Conservation (phyloP, 2,888 invertebrate species). For the Zelleria hepariella region DNA sequence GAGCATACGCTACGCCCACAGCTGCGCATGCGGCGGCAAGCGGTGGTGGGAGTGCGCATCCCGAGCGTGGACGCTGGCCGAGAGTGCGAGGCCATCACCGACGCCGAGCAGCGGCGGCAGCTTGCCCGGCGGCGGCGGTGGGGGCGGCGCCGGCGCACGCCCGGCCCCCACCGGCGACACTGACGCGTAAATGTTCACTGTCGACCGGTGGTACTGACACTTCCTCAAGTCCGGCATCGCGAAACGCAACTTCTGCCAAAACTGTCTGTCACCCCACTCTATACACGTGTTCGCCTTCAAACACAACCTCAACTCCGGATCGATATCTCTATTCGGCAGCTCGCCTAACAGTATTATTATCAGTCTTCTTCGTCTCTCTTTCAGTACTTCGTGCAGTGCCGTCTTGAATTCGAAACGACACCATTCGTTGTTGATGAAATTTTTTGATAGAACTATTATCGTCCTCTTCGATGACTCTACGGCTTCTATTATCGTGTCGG, state of each 20-base stretch:
- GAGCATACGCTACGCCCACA: slow-evolving; percentile 85
- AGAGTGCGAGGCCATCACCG: slow-evolving; percentile 56
- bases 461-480: slow-evolving; percentile 92
- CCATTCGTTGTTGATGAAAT: slow-evolving; percentile 97
- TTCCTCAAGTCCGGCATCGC: slow-evolving; percentile 87
- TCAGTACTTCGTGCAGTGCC: slow-evolving; percentile 90
- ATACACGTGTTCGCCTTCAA: slow-evolving; percentile 92
- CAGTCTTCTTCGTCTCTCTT: slow-evolving; percentile 87
- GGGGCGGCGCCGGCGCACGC: slow-evolving; percentile 73
- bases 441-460: slow-evolving; percentile 90
- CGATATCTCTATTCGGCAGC: slow-evolving; percentile 88
- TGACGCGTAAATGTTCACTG: slow-evolving; percentile 81
- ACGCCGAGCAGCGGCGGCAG: slow-evolving; percentile 73
- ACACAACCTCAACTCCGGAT: slow-evolving; percentile 90
- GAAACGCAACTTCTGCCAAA: slow-evolving; percentile 96
- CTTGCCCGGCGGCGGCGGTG: slow-evolving; percentile 75
- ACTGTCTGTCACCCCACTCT: slow-evolving; percentile 94
- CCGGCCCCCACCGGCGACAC: slow-evolving; percentile 70
- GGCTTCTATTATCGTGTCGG: slow-evolving; percentile 93
- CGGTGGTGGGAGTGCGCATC: slow-evolving; percentile 62
- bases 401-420: slow-evolving; percentile 95
- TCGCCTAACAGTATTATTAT: slow-evolving; percentile 93
- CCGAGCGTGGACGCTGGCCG: slow-evolving; percentile 54
- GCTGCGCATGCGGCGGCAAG: slow-evolving; percentile 76
- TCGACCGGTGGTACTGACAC: slow-evolving; percentile 76